phyloP scores from a whole-genome alignment of 1,140 invertebrate genomes.

The Drosophila busckii region DNA sequence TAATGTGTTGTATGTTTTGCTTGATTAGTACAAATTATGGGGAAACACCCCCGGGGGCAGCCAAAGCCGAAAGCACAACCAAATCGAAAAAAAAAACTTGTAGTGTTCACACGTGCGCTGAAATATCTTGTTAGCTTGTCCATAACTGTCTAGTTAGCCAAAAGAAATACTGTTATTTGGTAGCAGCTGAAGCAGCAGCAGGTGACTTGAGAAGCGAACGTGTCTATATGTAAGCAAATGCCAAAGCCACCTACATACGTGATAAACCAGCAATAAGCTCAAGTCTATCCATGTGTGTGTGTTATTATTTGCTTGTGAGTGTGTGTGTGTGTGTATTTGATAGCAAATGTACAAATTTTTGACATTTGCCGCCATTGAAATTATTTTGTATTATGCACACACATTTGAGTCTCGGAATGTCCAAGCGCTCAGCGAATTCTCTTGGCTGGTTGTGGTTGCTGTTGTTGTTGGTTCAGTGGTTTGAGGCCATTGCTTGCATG shows the following conservation, averaged over 20 bases:
- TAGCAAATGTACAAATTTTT: constrained; percentile 22
- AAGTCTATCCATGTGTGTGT: too few species aligned
- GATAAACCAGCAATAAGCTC: constrained; percentile 25
- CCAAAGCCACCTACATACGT: constrained; percentile 35
- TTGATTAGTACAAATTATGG: too few species aligned
- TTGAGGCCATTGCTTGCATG: too few species aligned
- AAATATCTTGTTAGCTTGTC: not conserved
- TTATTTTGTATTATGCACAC: not conserved
- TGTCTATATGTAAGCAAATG: constrained; percentile 5
- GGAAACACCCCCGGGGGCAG: too few species aligned
- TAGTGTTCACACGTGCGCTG: constrained; percentile 8
- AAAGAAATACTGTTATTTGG: constrained; percentile 1
- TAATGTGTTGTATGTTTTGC: too few species aligned
- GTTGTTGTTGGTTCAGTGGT: too few species aligned
- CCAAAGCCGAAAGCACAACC: too few species aligned
- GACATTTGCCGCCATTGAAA: constrained; percentile 40
- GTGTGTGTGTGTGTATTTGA: too few species aligned
- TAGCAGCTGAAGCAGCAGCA: not conserved
- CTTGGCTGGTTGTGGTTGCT: too few species aligned
- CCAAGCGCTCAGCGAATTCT: too few species aligned
- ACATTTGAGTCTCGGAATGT: constrained; percentile 13
- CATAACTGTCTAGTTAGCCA: constrained; percentile 27
- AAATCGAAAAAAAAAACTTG: too few species aligned
- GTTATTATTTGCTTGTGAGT: too few species aligned
- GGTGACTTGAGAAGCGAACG: constrained; percentile 2